These are phyloP conservation scores for Oopsacas minuta DNA, from an alignment of 37 sponge, comb jelly and placozoan species.

Conservation along the genomic window DNA sequence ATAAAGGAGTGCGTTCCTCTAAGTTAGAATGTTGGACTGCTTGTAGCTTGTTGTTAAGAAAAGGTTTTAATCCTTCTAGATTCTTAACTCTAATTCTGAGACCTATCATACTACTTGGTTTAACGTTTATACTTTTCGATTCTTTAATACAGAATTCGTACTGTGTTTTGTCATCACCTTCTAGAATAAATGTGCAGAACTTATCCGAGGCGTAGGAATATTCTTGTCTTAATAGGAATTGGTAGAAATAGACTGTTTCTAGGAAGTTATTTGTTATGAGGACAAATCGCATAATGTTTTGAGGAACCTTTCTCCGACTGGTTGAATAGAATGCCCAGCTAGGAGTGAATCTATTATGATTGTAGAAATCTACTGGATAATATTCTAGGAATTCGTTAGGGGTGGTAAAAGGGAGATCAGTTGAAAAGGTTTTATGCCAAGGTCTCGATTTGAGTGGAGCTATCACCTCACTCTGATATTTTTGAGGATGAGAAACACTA, in stretches of 20 bases:
- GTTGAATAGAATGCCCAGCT: background rate
- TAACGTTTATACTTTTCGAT: background rate
- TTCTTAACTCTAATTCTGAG: background rate
- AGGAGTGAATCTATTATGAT: slow-evolving; percentile 1
- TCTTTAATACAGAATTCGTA: slow-evolving; percentile 3
- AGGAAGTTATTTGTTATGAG: background rate
- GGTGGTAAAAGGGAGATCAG: background rate
- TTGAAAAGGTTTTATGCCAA: background rate
- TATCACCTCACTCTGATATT: background rate
- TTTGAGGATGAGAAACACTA: background rate
- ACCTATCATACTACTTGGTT: background rate
- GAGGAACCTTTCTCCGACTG: background rate
- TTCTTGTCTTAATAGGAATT: background rate
- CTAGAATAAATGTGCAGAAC: background rate
- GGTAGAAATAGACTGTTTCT: background rate
- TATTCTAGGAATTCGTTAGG: background rate
- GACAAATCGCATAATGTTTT: background rate
- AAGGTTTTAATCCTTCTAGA: slow-evolving; percentile 6
- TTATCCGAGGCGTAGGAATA: slow-evolving; percentile 7
- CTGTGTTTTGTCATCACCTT: background rate
- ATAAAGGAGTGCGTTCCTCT: background rate
- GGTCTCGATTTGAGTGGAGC: background rate
- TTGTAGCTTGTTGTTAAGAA: background rate
- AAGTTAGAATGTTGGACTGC: background rate
- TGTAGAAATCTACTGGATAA: background rate